phyloP scores from a whole-genome alignment of 2,888 invertebrate genomes.

The Trachelus stipa region DNA sequence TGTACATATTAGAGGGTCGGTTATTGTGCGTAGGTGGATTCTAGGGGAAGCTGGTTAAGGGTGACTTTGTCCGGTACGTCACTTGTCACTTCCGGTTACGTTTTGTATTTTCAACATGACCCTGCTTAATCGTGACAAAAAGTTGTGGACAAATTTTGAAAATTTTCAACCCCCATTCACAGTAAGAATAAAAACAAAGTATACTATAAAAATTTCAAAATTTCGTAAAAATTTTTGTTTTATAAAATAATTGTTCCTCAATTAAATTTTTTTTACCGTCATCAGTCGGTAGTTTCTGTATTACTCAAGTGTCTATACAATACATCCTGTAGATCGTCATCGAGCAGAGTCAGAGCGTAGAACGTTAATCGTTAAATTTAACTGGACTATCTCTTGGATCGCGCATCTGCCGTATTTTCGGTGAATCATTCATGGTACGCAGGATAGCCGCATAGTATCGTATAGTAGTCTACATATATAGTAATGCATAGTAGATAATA shows the following conservation, averaged over 20 bases:
- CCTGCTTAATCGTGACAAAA: neutral
- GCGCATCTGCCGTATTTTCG: slow-evolving; percentile 63
- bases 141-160: neutral
- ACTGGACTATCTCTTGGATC: slow-evolving; percentile 59
- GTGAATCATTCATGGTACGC: slow-evolving; percentile 57
- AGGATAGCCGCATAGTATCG: neutral
- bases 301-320: neutral
- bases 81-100: slow-evolving; percentile 59
- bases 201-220: neutral
- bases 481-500: neutral
- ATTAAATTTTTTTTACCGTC: neutral
- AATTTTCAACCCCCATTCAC: neutral
- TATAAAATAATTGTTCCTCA: neutral
- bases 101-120: slow-evolving; percentile 13
- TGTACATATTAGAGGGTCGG: slow-evolving; percentile 62
- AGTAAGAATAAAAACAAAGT: neutral
- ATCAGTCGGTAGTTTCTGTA: neutral
- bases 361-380: slow-evolving; percentile 41
- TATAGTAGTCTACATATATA: neutral
- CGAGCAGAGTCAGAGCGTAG: slow-evolving; percentile 11
- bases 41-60: neutral
- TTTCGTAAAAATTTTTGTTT: neutral
- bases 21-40: slow-evolving; percentile 62
- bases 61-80: slow-evolving; percentile 52
- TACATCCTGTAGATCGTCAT: neutral